Conservation (phyloP, 2,888 invertebrate species). For the Sthenelais limicola region DNA sequence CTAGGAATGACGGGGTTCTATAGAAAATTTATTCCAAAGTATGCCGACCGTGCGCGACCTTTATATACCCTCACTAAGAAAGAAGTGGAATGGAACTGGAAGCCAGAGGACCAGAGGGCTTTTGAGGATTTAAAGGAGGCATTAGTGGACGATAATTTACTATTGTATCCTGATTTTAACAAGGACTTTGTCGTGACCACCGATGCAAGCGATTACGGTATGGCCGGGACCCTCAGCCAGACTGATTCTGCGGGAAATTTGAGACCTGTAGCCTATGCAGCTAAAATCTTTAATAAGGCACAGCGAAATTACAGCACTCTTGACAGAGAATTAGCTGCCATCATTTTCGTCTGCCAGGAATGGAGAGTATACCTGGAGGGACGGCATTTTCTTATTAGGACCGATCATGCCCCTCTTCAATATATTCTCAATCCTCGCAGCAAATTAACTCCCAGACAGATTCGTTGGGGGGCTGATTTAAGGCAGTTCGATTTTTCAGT, state of each 20-base stretch:
- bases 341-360: background rate
- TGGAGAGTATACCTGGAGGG: conserved; percentile 6
- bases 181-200: background rate
- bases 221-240: background rate
- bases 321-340: background rate
- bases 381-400: no score
- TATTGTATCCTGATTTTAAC: background rate
- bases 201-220: background rate
- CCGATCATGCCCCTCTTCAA: no score
- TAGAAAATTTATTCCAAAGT: background rate
- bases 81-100: background rate
- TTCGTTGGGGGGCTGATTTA: no score
- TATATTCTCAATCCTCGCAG: no score
- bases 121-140: background rate
- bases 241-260: background rate
- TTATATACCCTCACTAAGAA: background rate
- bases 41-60: background rate
- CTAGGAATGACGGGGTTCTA: background rate
- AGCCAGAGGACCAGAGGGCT: background rate
- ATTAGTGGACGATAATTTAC: background rate
- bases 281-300: background rate
- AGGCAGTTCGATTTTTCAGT: no score
- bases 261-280: background rate
- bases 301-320: background rate
- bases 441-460: no score